These are phyloP conservation scores for Chrysocyon brachyurus DNA, from an alignment of 2,797 vertebrate genomes.

Conservation along the genomic window DNA sequence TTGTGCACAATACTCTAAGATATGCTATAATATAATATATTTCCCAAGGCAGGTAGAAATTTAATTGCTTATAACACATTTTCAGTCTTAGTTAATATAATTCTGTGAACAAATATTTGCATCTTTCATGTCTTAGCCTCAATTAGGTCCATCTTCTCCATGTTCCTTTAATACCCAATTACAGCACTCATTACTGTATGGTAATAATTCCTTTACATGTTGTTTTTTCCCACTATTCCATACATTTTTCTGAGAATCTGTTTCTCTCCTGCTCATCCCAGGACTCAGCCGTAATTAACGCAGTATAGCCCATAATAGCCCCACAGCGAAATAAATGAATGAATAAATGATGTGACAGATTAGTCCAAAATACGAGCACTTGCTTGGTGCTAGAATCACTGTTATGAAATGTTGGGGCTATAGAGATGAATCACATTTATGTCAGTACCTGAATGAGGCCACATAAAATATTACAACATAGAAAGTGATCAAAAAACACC, in stretches of 20 bases:
- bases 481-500: not conserved
- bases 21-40: not conserved
- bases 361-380: not conserved
- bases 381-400: not conserved
- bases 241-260: not conserved
- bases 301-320: not conserved
- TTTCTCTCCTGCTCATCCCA: not conserved
- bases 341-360: not conserved
- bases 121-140: not conserved
- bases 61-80: not conserved
- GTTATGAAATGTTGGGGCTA: not conserved
- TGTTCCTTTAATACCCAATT: not conserved
- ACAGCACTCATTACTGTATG: not conserved
- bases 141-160: not conserved
- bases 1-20: not conserved
- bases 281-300: not conserved
- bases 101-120: not conserved
- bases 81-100: not conserved
- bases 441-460: not conserved
- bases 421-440: slow-evolving; percentile 9
- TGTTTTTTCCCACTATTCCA: not conserved
- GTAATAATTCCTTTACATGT: not conserved
- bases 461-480: slow-evolving; percentile 23
- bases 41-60: not conserved
- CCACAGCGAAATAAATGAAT: not conserved